Percentiles rank a stretch among this genome's conserved stretches.
phyloP scores from a whole-genome alignment of 2,888 invertebrate genomes.

The Catocala fraxini region DNA sequence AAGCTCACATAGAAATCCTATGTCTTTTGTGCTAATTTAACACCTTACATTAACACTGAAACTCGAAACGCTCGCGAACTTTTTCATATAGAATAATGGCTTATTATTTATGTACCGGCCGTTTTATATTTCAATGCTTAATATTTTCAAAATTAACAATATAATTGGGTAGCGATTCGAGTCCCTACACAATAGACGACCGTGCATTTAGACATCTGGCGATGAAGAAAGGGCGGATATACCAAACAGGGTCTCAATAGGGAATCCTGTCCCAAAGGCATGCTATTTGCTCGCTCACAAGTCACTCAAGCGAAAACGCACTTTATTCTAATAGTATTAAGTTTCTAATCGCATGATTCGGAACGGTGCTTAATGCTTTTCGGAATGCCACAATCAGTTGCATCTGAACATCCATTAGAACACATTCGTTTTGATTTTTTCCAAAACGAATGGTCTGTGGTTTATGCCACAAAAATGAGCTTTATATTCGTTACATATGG shows the following conservation, averaged over 20 bases:
- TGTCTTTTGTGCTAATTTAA: slow-evolving; percentile 51
- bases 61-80: slow-evolving; percentile 51
- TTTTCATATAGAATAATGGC: slow-evolving; percentile 71
- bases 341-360: slow-evolving; percentile 43
- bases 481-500: slow-evolving; percentile 45
- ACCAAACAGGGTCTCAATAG: slow-evolving; percentile 81
- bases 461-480: slow-evolving; percentile 32
- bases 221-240: slow-evolving; percentile 86
- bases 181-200: slow-evolving; percentile 66
- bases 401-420: slow-evolving; percentile 86
- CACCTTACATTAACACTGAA: slow-evolving; percentile 58
- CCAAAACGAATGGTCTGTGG: slow-evolving; percentile 44
- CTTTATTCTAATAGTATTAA: slow-evolving; percentile 33
- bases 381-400: slow-evolving; percentile 56
- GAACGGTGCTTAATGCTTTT: slow-evolving; percentile 48
- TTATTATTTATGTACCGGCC: slow-evolving; percentile 77
- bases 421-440: slow-evolving; percentile 68
- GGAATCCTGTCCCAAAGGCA: slow-evolving; percentile 79
- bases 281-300: slow-evolving; percentile 30
- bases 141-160: slow-evolving; percentile 87
- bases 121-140: slow-evolving; percentile 83
- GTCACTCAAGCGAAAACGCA: slow-evolving; percentile 34
- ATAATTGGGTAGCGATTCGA: slow-evolving; percentile 85
- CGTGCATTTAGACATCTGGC: slow-evolving; percentile 80
- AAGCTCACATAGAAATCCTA: slow-evolving; percentile 31